Evolutionary conservation across 2,797 vertebrate species (phyloP).

Genomic region (Xenops minutus): DNA sequence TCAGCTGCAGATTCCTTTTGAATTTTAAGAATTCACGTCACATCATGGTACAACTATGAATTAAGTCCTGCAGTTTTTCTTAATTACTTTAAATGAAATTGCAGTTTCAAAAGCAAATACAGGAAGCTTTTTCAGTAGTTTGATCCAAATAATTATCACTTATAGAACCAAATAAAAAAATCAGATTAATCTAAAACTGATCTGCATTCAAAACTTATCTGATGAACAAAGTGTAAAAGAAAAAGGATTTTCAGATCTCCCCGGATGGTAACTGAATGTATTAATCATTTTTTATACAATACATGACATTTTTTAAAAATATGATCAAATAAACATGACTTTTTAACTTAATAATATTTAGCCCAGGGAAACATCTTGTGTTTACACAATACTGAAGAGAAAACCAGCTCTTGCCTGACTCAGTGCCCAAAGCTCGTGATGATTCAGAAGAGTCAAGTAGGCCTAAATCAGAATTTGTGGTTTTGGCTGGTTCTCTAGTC

Average conservation of each 20-base stretch:
- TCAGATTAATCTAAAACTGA: background rate
- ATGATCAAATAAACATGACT: conserved; percentile 34
- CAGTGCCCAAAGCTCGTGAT: conserved; percentile 46
- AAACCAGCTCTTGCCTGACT: conserved; percentile 48
- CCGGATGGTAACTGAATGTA: background rate
- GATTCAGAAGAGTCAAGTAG: conserved; percentile 52
- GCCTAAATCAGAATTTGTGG: conserved; percentile 51
- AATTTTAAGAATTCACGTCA: background rate
- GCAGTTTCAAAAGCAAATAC: background rate
- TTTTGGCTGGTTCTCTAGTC: conserved; percentile 22
- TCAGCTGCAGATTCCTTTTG: background rate
- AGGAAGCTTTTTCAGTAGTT: background rate
- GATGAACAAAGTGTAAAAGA: background rate
- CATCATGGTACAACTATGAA: background rate
- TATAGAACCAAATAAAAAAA: background rate
- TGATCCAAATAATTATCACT: background rate
- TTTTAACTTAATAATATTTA: conserved; percentile 56
- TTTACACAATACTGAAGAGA: conserved; percentile 58
- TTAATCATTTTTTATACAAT: background rate
- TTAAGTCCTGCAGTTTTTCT: background rate
- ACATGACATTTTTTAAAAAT: background rate
- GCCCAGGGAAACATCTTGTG: conserved; percentile 51
- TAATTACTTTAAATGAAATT: background rate
- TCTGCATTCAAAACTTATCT: background rate
- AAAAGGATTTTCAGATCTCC: background rate